Base-by-base conservation (phyloP, 1,140 invertebrate genomes). In the Triops longicaudatus region DNA sequence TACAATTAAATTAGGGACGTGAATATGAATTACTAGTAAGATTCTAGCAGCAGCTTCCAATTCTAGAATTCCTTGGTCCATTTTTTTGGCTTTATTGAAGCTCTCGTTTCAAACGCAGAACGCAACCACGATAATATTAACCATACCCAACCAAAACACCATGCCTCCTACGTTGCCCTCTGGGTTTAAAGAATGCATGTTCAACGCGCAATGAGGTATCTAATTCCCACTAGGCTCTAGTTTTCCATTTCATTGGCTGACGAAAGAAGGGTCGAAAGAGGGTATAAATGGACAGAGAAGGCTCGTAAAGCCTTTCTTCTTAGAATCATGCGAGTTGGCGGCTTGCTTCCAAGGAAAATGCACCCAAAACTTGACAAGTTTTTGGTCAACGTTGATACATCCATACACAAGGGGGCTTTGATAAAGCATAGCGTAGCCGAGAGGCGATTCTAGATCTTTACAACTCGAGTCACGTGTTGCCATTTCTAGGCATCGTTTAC, bases 31-130 rank as follows among this genome's bases (percentile, higher is more conserved):
- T 84, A 91, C 90, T 86, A 92, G 85, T 80, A 92, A 85, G 82
- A 91, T 84, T 86, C 89, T 88, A 78, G 90, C 88, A 79, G 89
- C 89, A 79, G 87, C 85, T 83, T 92, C 90, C 80, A 91, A 83
- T 82, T 91, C 80, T 10, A 26, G 27, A 22, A 79, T 74, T 73
- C 76, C 76, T 74, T 77, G 76, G 10, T 77, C 76, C 76, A 77
- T 77, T 37, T 77, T 37, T 27, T 73, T 63, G 22, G 50, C 50
- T 63, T 63, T 63, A 63, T 63, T 63, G 10, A 63, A 22, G 50
- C 22, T 22, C 22, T 22, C 17, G 14, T 17, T 63, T 22, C 50
- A 63, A 63, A 63, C 14, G 17, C 50, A 63, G 17, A 9, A 63
- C 50, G 31, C 50, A 63, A 17, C 50, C 22, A 22, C 4, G 50